Evolutionary conservation across 2,888 invertebrate species (phyloP), one percentile per base, ranked within the genome.

Genomic region (Melinopterus prodromus): DNA sequence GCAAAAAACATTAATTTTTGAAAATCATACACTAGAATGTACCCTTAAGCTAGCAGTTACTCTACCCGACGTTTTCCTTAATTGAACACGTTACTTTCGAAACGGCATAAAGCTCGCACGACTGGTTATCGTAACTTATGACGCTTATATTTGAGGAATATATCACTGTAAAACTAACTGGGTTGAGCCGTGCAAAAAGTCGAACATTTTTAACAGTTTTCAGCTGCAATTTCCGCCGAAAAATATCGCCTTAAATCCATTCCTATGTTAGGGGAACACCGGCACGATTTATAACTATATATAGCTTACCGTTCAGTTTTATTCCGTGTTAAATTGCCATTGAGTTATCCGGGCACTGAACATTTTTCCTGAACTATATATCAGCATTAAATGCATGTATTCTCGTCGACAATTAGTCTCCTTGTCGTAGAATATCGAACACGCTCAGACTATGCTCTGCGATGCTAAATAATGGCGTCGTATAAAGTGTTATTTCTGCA

Each of bases 201-300:
- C 37, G 26, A 37, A 37, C 36, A 74, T 37, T 36, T 37, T 74
- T 37, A 74, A 36, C 74, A 74, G 74, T 74, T 74, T 53, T 37
- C 74, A 37, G 74, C 74, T 35, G 74, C 74, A 74, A 74, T 74
- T 74, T 74, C 74, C 74, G 9, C 53, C 12, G 74, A 74, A 37
- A 74, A 74, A 74, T 36, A 74, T 74, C 74, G 74, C 74, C 35
- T 37, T 74, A 74, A 74, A 74, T 74, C 74, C 74, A 74, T 74
- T 74, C 74, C 36, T 74, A 36, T 37, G 74, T 35, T 74, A 74
- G 36, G 74, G 74, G 35, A 74, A 6, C 53, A 53, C 53, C n/a
- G 74, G 74, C 35, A 35, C 74, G 74, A 74, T 74, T 74, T 74
- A 74, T 74, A 74, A 74, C 74, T 36, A 37, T 74, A 74, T 74